phyloP scores from a whole-genome alignment of 2,797 vertebrate genomes.

The Micropoecilia bifurca region DNA sequence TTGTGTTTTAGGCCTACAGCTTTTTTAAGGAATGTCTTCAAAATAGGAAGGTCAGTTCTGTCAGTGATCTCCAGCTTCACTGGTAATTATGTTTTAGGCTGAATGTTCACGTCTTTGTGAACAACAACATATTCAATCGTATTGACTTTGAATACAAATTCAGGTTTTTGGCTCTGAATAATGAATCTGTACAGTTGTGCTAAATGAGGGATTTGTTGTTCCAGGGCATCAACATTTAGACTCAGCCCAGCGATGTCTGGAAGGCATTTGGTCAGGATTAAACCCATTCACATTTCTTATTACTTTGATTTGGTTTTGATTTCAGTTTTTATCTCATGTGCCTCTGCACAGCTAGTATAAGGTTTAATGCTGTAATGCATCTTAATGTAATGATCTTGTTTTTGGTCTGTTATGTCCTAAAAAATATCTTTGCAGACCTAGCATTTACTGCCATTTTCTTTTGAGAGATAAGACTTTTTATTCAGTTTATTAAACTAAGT shows the following conservation, averaged over 20 bases:
- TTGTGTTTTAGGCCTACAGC: not conserved
- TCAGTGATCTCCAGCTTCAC: not conserved
- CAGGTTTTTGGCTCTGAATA: not conserved
- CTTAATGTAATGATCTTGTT: not conserved
- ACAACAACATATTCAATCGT: not conserved
- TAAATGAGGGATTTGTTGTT: not conserved
- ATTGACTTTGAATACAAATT: not conserved
- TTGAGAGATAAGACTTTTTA: not conserved
- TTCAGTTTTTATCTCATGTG: not conserved
- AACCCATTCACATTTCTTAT: not conserved
- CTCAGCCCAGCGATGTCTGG: not conserved
- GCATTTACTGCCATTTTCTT: not conserved
- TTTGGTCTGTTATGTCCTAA: not conserved
- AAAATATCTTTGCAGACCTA: not conserved
- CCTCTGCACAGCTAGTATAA: not conserved
- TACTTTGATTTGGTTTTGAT: not conserved
- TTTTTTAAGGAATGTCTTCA: slow-evolving; percentile 31
- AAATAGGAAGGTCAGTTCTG: slow-evolving; percentile 41
- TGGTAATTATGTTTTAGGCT: not conserved
- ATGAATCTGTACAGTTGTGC: not conserved
- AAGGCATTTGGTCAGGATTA: not conserved
- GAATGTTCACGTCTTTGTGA: not conserved
- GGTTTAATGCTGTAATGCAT: not conserved
- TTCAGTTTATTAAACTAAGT: not conserved
- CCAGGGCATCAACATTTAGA: not conserved